Base-by-base conservation (phyloP, 2,797 vertebrate species). In the Hypotaenidia okinawae region DNA sequence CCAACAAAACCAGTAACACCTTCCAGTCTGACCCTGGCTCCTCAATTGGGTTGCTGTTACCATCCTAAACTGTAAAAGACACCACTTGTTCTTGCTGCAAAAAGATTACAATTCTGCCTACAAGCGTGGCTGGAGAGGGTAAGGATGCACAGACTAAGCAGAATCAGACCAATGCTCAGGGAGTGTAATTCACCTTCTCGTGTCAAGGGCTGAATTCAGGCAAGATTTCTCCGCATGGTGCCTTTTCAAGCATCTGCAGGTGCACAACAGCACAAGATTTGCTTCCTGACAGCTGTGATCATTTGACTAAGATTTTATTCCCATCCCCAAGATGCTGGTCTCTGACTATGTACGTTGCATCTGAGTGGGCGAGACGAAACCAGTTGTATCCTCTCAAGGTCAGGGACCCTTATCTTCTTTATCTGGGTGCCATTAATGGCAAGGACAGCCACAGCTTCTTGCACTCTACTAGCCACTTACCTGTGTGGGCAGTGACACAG, bases 401-500 rank as follows among this genome's bases (percentile, higher is more conserved):
- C 33, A 87, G 62, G 62, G 58, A 62, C 58, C 12, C 43, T 45
- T 9, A 41, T 13, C 11, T 70, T 33, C 69, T 83, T 77, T 37
- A 51, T 25, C 30, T 33, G 35, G 3, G 41, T 79, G 45, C 13
- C n/a, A 24, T 18, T 25, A 68, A 72, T 12, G 30, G 30, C 49
- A 73, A 68, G 64, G 57, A 47, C 57, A 80, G 41, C 37, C 52
- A 90, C 33, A 74, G 64, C n/a, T 78, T 23, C 68, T 70, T 22
- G 27, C 28, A 28, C 37, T 59, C 62, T 64, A 63, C 39, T 64
- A n/a, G 32, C 33, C 0, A 1, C 49, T 75, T 32, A 43, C 3
- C 0, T 0, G 6, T 25, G 23, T 0, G 0, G 64, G 61, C 43
- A 77, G 28, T 2, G 4, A 74, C 37, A 47, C 0, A 62, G 49